phyloP scores from a whole-genome alignment of 2,888 invertebrate genomes.

The Dasypogon diadema region DNA sequence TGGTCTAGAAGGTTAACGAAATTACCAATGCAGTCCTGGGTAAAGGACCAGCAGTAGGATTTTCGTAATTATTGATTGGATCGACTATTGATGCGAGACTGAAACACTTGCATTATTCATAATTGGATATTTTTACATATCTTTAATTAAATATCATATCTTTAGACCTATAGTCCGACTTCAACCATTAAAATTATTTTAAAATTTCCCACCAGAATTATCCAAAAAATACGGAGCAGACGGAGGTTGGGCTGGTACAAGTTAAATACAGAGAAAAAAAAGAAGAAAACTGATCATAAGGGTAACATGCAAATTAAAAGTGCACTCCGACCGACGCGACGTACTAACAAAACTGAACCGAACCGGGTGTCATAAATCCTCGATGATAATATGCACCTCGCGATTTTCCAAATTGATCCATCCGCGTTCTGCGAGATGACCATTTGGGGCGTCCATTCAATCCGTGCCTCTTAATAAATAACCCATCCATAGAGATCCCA shows the following conservation, averaged over 20 bases:
- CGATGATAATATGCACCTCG: constrained; percentile 59
- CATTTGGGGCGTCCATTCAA: constrained; percentile 58
- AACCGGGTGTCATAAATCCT: constrained; percentile 57
- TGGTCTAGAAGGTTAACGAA: no score
- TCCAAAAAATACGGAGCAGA: not conserved
- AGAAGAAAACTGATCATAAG: not conserved
- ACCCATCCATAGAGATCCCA: constrained; percentile 58
- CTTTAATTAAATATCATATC: no score
- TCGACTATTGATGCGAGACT: no score
- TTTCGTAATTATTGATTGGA: no score
- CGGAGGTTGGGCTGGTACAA: no score
- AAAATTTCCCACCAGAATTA: constrained; percentile 13
- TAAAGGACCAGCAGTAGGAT: no score
- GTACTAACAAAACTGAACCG: not conserved
- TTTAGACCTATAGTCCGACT: no score
- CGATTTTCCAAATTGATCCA: constrained; percentile 58
- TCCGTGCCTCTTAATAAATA: constrained; percentile 60
- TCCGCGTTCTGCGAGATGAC: constrained; percentile 44
- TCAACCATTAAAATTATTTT: not conserved
- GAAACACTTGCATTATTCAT: no score
- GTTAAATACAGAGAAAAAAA: not conserved
- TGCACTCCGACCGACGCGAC: constrained; percentile 3
- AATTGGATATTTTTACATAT: no score
- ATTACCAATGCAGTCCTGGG: no score
- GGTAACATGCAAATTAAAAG: constrained; percentile 50